Conservation (phyloP, 2,113 vertebrate genomes). For the Cyanistes caeruleus region DNA sequence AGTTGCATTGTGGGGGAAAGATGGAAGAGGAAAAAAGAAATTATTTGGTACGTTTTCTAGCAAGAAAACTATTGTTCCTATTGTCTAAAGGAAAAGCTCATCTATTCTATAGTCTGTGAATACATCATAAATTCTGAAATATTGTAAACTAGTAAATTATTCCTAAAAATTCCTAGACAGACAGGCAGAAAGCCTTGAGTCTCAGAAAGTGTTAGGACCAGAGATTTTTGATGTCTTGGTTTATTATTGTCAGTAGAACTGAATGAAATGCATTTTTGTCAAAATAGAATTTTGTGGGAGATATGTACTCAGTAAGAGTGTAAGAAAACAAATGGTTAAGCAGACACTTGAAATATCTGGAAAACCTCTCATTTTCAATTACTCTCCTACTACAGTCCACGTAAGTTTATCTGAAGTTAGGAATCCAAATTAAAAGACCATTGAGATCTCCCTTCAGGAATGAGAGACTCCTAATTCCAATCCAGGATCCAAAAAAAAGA, state of each 20-base stretch:
- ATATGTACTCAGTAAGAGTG: background rate
- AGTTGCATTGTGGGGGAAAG: background rate
- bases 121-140: background rate
- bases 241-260: background rate
- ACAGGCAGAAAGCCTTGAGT: background rate
- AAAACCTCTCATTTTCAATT: background rate
- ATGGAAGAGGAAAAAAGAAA: fast-evolving
- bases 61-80: background rate
- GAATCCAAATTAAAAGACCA: background rate
- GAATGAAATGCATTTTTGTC: background rate
- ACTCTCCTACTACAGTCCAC: background rate
- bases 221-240: background rate
- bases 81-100: background rate
- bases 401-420: background rate
- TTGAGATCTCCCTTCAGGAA: background rate
- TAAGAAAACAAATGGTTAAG: background rate
- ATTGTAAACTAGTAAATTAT: background rate
- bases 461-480: background rate
- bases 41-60: background rate
- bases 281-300: background rate
- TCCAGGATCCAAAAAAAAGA: background rate
- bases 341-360: background rate
- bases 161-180: background rate
- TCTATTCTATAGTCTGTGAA: background rate
- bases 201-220: background rate